Evolutionary conservation across 2,797 vertebrate genomes (phyloP).

Genomic region (Cryptoblepharus egeriae): DNA sequence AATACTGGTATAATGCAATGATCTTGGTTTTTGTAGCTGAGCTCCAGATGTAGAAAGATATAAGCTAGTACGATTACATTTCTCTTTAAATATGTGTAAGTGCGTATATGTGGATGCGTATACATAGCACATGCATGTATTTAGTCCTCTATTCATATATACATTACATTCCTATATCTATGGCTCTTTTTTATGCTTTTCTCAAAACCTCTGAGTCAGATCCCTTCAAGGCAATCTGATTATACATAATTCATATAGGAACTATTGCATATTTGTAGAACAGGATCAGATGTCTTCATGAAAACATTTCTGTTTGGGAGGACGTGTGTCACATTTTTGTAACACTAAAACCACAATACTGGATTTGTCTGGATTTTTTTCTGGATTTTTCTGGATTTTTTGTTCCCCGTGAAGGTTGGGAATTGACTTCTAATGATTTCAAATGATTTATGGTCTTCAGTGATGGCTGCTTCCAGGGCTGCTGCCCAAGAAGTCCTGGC

Average conservation of each 20-base stretch:
- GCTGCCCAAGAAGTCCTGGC: too few species aligned
- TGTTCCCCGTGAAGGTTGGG: too few species aligned
- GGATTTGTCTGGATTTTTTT: too few species aligned
- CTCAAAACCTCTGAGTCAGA: background rate
- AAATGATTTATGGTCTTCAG: too few species aligned
- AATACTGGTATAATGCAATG: slow-evolving; percentile 4
- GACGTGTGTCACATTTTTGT: background rate
- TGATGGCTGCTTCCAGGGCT: too few species aligned
- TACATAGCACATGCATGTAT: too few species aligned
- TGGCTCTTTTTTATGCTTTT: background rate
- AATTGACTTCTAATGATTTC: too few species aligned
- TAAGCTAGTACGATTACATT: background rate
- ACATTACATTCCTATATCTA: too few species aligned
- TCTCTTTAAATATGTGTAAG: background rate
- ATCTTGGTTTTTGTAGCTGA: background rate
- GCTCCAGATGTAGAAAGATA: background rate
- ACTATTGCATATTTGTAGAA: background rate
- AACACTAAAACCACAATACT: too few species aligned
- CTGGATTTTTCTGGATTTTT: too few species aligned
- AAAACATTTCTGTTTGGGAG: background rate
- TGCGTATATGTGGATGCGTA: background rate
- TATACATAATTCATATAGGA: background rate
- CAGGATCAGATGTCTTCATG: background rate
- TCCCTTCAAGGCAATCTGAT: background rate
- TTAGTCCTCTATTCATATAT: too few species aligned